Evolutionary conservation across 2,888 invertebrate species (phyloP).

Genomic region (Phytoseiulus persimilis): DNA sequence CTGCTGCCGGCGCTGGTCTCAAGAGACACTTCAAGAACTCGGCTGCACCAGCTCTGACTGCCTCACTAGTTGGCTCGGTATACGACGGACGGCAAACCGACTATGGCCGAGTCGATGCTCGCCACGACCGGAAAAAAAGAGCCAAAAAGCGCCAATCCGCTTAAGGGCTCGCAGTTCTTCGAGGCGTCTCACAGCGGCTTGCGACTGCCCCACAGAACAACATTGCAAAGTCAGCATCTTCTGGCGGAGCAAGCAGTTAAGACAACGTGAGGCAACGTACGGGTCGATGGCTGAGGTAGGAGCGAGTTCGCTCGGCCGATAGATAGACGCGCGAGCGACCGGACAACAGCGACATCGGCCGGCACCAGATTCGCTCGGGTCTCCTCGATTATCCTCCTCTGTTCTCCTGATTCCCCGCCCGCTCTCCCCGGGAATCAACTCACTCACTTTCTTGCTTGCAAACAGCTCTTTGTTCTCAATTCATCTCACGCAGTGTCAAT

Average conservation of each 20-base stretch:
- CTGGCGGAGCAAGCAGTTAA: background rate
- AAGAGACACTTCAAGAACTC: background rate
- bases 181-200: background rate
- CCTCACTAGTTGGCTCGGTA: background rate
- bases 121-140: background rate
- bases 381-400: background rate
- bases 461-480: background rate
- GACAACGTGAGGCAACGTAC: background rate
- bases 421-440: background rate
- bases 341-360: background rate
- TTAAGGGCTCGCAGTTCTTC: background rate
- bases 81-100: background rate
- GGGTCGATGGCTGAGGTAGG: background rate
- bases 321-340: background rate
- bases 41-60: background rate
- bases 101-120: background rate
- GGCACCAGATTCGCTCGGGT: background rate
- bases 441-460: background rate
- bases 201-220: background rate
- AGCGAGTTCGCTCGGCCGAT: background rate
- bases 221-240: background rate
- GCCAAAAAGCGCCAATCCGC: conserved; percentile 5
- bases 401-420: background rate
- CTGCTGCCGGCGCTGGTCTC: background rate
- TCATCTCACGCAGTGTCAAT: conserved; percentile 5